These are phyloP conservation scores for Rhabdornis inornatus DNA, from an alignment of 2,113 vertebrate species.

Conservation along the genomic window DNA sequence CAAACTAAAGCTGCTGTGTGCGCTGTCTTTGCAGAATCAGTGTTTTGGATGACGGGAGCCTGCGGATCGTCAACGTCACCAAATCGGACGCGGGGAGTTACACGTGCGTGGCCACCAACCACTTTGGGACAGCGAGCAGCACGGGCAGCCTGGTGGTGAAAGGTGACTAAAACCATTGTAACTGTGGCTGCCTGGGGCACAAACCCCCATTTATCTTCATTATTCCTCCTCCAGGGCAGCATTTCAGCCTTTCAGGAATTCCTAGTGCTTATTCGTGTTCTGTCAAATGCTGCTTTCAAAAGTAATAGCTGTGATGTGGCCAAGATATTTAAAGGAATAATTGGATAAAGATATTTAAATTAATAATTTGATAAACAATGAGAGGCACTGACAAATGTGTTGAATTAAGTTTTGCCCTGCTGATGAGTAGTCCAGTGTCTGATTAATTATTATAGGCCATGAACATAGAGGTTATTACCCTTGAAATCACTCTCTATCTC, in stretches of 20 bases:
- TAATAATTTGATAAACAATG: neutral
- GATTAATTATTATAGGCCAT: neutral
- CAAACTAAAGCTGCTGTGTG: fast-evolving
- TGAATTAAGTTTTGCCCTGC: neutral
- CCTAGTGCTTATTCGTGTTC: neutral
- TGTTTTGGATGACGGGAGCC: constrained; percentile 85
- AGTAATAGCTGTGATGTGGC: neutral
- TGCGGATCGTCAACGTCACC: constrained; percentile 88
- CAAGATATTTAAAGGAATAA: neutral
- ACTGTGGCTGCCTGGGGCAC: neutral
- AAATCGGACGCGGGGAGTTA: constrained; percentile 88
- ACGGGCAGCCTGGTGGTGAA: constrained; percentile 88
- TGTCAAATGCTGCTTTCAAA: neutral
- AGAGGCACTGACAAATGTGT: neutral
- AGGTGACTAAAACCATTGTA: constrained; percentile 73
- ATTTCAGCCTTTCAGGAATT: neutral
- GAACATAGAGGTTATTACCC: neutral
- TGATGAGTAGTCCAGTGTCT: neutral
- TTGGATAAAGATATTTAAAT: neutral
- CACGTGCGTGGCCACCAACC: constrained; percentile 90
- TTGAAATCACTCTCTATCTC: neutral
- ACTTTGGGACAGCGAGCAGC: constrained; percentile 92
- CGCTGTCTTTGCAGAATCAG: constrained; percentile 76
- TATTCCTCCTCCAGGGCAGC: neutral
- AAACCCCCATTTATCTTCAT: neutral